Evolutionary conservation across 1,140 invertebrate species (phyloP), one percentile per base, ranked within the genome.

Genomic region (Anastatus disparis): DNA sequence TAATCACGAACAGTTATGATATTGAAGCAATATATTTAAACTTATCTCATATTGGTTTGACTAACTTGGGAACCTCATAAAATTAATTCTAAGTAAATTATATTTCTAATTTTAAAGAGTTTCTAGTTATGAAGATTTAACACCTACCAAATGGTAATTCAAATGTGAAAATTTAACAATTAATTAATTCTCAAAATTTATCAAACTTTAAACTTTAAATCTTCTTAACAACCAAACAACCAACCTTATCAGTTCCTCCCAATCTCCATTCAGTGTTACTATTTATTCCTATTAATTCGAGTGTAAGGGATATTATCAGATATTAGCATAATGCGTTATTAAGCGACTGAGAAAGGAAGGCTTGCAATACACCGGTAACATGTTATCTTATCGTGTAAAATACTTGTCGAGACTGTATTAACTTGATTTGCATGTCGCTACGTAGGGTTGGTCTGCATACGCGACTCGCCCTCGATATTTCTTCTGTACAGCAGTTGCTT

Each of bases 391-490:
- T 42, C 17, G 56, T 17, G 10, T 12, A 42, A 59, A 10, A 24
- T 59, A 59, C 35, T 59, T 59, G 38, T 40, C 56, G 26, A 17
- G 13, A 59, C 6, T 42, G 56, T 59, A 59, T 59, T 59, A 42
- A 59, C 56, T 59, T 27, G 56, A 59, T 59, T 59, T 40, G 31
- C 56, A 59, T 56, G 29, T 13, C 24, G 7, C 26, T n/a, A 22
- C 27, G 27, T 20, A 58, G 35, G 56, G 20, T 24, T 24, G 56
- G 35, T 20, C 2, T 24, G n/a, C n/a, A n/a, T n/a, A n/a, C 22
- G 35, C 8, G 35, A 40, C 56, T 8, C 56, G 22, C 12, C 15
- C 24, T n/a, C 29, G 27, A 56, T 56, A 2, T 35, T 17, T 29
- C 48, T 50, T 26, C 1, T 4, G 10, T 10, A 6, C 31, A n/a